These are phyloP conservation scores for Amphimallon solstitiale DNA, from an alignment of 2,888 invertebrate species.

Conservation along the genomic window DNA sequence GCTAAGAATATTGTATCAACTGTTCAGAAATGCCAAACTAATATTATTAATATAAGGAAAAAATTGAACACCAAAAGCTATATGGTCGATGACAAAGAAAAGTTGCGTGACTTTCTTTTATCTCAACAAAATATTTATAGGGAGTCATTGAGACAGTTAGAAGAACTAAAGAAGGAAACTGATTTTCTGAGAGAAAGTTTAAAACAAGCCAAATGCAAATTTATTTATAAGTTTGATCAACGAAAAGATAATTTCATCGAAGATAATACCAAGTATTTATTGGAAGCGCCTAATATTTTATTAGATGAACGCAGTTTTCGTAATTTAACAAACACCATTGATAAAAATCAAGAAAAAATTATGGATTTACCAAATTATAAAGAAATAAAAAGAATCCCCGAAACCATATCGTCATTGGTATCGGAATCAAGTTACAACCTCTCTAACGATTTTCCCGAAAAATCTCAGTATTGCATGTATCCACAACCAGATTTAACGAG, in stretches of 20 bases:
- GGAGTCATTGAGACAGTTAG: constrained; percentile 51
- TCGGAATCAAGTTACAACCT: background rate
- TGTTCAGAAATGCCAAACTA: constrained; percentile 54
- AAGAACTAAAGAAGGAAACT: constrained; percentile 54
- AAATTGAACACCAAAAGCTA: constrained; percentile 43
- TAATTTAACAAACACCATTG: no score
- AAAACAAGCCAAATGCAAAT: constrained; percentile 50
- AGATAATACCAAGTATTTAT: background rate
- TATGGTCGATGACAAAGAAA: constrained; percentile 36
- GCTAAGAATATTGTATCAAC: constrained; percentile 51
- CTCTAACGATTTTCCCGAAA: background rate
- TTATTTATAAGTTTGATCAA: constrained; percentile 44
- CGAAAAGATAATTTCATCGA: background rate
- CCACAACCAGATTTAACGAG: background rate
- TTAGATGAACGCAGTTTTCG: background rate
- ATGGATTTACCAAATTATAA: background rate
- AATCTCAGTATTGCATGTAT: background rate
- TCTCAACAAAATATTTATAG: constrained; percentile 55
- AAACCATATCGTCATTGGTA: background rate
- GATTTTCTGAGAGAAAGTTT: constrained; percentile 53
- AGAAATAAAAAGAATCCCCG: background rate
- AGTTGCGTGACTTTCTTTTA: constrained; percentile 48
- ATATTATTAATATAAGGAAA: constrained; percentile 52
- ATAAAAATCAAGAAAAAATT: background rate
- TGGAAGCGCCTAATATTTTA: background rate